Conservation (phyloP, 2,113 vertebrate genomes). For the Ceuthmochares aereus region DNA sequence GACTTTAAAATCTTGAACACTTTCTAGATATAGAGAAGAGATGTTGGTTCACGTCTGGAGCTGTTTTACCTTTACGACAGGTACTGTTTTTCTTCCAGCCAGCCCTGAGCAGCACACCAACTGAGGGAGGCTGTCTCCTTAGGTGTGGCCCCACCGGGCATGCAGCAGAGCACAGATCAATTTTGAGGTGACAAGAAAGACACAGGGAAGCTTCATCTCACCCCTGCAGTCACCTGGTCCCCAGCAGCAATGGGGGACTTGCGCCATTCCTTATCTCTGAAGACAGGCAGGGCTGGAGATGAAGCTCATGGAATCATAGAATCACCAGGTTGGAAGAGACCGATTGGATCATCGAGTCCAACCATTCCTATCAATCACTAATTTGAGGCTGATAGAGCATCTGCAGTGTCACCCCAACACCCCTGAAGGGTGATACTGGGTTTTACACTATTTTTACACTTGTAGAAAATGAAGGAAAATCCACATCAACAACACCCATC, state of each 20-base stretch:
- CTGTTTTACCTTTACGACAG: background rate
- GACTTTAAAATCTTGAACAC: background rate
- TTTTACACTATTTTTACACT: background rate
- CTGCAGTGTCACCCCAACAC: background rate
- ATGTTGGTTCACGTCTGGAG: rapidly evolving
- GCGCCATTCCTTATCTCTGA: background rate
- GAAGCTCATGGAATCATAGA: too few species aligned
- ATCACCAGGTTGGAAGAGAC: too few species aligned
- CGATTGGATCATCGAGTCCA: too few species aligned
- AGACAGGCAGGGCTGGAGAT: background rate
- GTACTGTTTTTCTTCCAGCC: background rate
- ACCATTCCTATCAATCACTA: too few species aligned
- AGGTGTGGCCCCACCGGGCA: rapidly evolving
- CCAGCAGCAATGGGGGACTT: rapidly evolving
- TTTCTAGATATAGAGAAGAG: background rate
- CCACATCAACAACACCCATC: background rate
- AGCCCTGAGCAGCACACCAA: rapidly evolving
- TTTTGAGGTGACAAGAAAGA: background rate
- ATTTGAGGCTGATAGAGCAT: rapidly evolving
- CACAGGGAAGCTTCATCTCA: background rate
- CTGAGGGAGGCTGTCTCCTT: background rate
- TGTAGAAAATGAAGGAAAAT: background rate
- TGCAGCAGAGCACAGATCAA: rapidly evolving
- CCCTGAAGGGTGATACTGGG: too few species aligned
- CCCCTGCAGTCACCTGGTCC: background rate